phyloP scores from a whole-genome alignment of 53 echinoderm and acorn worm genomes.

The Echinometra lucunter region DNA sequence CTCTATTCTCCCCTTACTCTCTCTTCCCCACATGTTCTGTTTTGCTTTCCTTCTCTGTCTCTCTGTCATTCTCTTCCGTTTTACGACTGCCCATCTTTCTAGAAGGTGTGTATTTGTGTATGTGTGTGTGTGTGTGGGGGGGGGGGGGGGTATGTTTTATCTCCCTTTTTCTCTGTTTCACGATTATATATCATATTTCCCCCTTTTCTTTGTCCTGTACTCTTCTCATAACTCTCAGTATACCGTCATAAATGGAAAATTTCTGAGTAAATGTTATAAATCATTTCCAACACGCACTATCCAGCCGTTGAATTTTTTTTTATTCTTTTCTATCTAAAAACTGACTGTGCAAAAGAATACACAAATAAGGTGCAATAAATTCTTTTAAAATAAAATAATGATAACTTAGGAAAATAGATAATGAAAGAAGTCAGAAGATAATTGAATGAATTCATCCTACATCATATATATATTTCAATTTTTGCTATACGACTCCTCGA shows the following conservation, averaged over 20 bases:
- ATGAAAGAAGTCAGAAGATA: neutral
- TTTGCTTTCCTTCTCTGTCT: neutral
- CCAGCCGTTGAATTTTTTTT: neutral
- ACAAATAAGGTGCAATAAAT: neutral
- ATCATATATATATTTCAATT: neutral
- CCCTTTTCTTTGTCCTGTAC: neutral
- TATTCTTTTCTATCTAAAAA: neutral
- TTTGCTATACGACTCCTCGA: no score
- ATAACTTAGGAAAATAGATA: neutral
- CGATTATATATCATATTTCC: neutral
- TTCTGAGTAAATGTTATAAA: no score
- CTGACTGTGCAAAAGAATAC: neutral
- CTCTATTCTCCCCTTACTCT: conserved; percentile 3
- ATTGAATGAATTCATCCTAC: neutral
- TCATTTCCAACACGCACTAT: neutral
- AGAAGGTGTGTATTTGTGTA: no score
- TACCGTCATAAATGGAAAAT: no score
- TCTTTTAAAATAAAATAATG: neutral
- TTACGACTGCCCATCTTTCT: neutral
- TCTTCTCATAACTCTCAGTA: no score
- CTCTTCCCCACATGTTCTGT: neutral
- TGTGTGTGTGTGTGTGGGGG: no score
- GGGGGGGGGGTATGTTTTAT: no score
- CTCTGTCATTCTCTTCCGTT: neutral
- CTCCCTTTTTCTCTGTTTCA: neutral